Conservation (phyloP, 1,140 invertebrate species). For the Drosophila aff. region DNA sequence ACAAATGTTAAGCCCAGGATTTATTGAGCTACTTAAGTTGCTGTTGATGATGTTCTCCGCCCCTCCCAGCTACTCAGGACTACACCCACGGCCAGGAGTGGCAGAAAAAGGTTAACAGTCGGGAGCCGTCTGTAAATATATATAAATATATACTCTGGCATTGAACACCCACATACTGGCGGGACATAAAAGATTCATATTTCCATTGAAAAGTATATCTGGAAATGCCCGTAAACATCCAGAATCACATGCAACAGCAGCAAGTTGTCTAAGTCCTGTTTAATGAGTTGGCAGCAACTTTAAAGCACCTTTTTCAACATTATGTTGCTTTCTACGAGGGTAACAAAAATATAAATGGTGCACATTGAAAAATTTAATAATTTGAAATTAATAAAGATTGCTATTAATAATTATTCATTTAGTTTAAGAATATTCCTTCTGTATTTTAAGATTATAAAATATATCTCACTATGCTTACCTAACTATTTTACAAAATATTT, state of each 20-base stretch:
- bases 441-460: no score
- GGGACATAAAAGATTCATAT: conserved; percentile 38
- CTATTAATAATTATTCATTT: no score
- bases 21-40: conserved; percentile 81
- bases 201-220: conserved; percentile 41
- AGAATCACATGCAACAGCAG: conserved; percentile 8
- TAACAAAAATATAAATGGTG: not conserved
- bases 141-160: not conserved
- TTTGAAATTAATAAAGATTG: not conserved
- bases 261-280: conserved; percentile 29
- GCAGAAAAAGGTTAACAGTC: conserved; percentile 52
- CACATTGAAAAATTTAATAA: not conserved
- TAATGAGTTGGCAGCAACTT: conserved; percentile 44
- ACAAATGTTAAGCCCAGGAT: conserved; percentile 81
- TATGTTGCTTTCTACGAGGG: not conserved
- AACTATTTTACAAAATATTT: no score
- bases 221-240: conserved; percentile 29
- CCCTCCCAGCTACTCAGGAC: conserved; percentile 14
- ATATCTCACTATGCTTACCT: no score
- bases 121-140: conserved; percentile 13
- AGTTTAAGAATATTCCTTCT: not conserved
- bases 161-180: conserved; percentile 18
- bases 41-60: conserved; percentile 68
- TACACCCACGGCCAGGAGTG: conserved; percentile 17
- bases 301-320: conserved; percentile 7